Evolutionary conservation across 2,797 vertebrate genomes (phyloP).

Genomic region (Acipenser transmontanus): DNA sequence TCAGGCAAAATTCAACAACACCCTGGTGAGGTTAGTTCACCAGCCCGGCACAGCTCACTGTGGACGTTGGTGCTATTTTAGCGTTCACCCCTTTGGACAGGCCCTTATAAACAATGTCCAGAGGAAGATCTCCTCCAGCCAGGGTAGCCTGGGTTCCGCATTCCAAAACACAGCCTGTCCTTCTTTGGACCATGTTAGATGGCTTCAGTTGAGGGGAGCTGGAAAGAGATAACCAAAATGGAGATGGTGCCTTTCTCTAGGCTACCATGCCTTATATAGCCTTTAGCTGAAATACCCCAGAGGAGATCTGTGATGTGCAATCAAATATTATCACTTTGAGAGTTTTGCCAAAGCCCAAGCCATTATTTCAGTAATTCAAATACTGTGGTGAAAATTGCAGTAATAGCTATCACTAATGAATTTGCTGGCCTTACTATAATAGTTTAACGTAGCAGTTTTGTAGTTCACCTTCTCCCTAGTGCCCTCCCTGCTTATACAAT

Average conservation of each 20-base stretch:
- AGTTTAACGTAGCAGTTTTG: no score
- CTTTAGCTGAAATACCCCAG: constrained; percentile 21
- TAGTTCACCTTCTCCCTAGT: no score
- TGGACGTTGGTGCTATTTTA: constrained; percentile 18
- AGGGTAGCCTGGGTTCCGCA: constrained; percentile 5
- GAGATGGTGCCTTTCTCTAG: constrained; percentile 19
- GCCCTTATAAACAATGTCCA: constrained; percentile 38
- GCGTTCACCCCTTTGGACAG: constrained; percentile 2
- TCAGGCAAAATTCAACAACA: neutral
- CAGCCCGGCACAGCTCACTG: constrained; percentile 15
- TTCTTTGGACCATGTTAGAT: constrained; percentile 33
- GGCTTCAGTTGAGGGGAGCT: constrained; percentile 14
- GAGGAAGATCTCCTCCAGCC: constrained; percentile 10
- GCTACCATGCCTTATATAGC: constrained; percentile 39
- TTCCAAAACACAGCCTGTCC: constrained; percentile 25
- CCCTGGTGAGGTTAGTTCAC: constrained; percentile 17
- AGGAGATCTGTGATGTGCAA: constrained; percentile 11
- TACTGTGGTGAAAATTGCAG: no score
- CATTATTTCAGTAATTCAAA: no score
- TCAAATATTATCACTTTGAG: constrained; percentile 5
- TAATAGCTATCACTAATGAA: no score
- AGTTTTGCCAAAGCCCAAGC: no score
- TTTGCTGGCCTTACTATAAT: no score
- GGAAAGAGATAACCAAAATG: constrained; percentile 30
- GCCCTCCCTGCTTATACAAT: no score